phyloP scores from a whole-genome alignment of 2,888 invertebrate species.

The Oeneis ivallda region DNA sequence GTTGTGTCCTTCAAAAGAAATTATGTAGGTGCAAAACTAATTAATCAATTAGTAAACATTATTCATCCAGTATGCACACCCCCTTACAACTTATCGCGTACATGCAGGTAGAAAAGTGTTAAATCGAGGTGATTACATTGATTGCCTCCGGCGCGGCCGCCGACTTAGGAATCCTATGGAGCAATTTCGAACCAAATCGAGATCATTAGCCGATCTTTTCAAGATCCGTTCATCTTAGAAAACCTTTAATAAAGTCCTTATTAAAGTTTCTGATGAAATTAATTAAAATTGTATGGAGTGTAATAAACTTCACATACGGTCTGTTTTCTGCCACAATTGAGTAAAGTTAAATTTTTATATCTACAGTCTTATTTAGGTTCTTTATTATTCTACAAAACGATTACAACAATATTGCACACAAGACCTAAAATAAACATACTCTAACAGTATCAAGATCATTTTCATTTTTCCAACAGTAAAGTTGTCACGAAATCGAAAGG shows the following conservation, averaged over 20 bases:
- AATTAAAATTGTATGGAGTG: not conserved
- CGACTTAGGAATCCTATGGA: constrained; percentile 62
- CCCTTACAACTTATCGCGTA: constrained; percentile 55
- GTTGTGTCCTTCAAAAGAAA: too few relatives aligned
- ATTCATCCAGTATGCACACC: constrained; percentile 1
- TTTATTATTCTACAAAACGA: too few relatives aligned
- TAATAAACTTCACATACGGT: not conserved
- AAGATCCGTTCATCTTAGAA: constrained; percentile 6
- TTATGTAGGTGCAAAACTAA: not conserved
- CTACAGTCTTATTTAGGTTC: too few relatives aligned
- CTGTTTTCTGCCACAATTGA: not conserved
- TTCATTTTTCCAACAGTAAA: too few relatives aligned
- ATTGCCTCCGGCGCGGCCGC: constrained; percentile 59
- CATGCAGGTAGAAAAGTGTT: constrained; percentile 69
- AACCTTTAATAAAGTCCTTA: constrained; percentile 2
- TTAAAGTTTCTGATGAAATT: constrained; percentile 7
- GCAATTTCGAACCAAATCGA: constrained; percentile 64
- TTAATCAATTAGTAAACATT: not conserved
- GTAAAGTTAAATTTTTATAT: too few relatives aligned
- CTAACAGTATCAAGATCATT: too few relatives aligned
- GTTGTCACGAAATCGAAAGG: too few relatives aligned
- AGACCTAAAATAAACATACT: too few relatives aligned
- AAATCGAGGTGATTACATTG: constrained; percentile 72
- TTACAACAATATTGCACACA: too few relatives aligned
- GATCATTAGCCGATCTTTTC: constrained; percentile 41